These are phyloP conservation scores for Neolamprologus caudopunctatus DNA, from an alignment of 2,113 vertebrate genomes.

Conservation along the genomic window DNA sequence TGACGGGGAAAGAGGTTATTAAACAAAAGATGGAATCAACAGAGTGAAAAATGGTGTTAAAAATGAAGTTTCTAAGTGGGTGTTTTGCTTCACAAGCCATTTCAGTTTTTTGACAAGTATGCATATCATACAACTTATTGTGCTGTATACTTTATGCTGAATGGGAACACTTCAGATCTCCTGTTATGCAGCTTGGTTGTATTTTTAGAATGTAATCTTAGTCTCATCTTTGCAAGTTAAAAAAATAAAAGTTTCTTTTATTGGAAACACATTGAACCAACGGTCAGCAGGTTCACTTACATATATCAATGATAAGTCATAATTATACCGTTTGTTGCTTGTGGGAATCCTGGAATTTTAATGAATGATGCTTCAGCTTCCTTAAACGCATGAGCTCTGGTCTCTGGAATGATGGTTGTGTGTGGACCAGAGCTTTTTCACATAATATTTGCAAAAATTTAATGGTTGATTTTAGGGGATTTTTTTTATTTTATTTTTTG, in stretches of 20 bases:
- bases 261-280: conserved; percentile 11
- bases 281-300: conserved; percentile 35
- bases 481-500: neutral
- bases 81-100: conserved; percentile 55
- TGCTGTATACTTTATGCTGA: neutral
- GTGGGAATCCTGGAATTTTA: conserved; percentile 50
- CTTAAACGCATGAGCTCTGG: neutral
- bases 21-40: conserved; percentile 65
- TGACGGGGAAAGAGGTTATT: conserved; percentile 40
- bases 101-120: conserved; percentile 38
- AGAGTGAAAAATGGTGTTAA: conserved; percentile 34
- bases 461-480: neutral
- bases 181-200: conserved; percentile 3
- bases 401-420: neutral
- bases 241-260: neutral
- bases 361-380: conserved; percentile 33
- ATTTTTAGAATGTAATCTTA: conserved; percentile 1
- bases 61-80: conserved; percentile 51
- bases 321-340: conserved; percentile 39
- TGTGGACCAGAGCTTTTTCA: neutral
- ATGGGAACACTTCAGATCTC: conserved; percentile 1
- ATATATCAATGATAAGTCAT: conserved; percentile 44
- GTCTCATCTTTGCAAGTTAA: neutral
- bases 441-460: neutral
- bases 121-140: conserved; percentile 15